Percentiles rank a stretch among this genome's conserved stretches.
Conservation (phyloP, 2,113 vertebrate species). For the Microtus ochrogaster region DNA sequence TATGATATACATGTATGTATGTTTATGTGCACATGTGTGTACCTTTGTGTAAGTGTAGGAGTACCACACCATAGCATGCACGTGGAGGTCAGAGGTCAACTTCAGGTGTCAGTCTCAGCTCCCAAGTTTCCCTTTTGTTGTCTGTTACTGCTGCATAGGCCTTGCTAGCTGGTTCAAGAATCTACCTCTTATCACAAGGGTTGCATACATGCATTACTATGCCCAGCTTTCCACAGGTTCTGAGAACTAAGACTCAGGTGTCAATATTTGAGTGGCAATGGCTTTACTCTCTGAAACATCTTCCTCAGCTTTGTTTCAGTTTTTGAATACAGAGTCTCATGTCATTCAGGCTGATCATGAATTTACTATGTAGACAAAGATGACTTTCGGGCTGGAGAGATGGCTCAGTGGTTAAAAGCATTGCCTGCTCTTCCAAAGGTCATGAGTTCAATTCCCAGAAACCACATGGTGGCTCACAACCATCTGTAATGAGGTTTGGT, state of each 20-base stretch:
- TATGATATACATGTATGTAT: no score
- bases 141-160: neutral
- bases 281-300: no score
- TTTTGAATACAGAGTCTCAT: neutral
- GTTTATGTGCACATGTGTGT: neutral
- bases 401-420: no score
- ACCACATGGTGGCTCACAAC: no score
- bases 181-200: neutral
- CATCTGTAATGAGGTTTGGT: no score
- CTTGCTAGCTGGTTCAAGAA: neutral
- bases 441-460: no score
- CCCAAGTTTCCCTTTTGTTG: neutral
- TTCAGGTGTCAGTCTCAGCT: neutral
- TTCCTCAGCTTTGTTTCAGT: neutral
- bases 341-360: neutral
- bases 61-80: no score
- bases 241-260: neutral
- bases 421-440: no score
- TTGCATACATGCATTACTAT: no score
- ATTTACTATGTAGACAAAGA: neutral
- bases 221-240: neutral
- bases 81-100: neutral
- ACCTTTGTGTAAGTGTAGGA: neutral
- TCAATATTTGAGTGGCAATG: neutral
- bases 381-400: neutral